Conservation (phyloP, 64 coral and sea anemone genomes). For the Porites australiensis region DNA sequence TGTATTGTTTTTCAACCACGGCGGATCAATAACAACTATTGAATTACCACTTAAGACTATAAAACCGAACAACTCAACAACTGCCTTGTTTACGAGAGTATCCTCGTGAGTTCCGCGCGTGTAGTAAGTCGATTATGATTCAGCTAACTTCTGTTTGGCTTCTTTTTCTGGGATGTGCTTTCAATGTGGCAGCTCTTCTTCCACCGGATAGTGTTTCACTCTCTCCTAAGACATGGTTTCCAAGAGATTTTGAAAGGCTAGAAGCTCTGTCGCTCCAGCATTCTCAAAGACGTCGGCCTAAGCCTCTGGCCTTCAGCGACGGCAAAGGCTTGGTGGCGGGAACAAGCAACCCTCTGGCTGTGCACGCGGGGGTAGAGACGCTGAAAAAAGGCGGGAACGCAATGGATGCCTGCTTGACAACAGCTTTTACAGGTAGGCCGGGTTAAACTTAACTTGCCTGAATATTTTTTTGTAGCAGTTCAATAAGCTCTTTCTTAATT, state of each 20-base stretch:
- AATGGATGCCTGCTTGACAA: constrained; percentile 91
- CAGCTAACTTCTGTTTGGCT: neutral
- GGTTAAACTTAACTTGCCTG: neutral
- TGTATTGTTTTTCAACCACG: neutral
- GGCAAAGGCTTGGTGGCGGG: constrained; percentile 87
- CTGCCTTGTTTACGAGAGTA: neutral
- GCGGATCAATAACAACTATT: constrained; percentile 29
- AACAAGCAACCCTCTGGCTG: constrained; percentile 54
- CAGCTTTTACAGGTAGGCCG: constrained; percentile 72
- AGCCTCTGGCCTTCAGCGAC: constrained; percentile 75
- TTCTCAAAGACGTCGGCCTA: constrained; percentile 40
- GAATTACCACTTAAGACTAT: constrained; percentile 34
- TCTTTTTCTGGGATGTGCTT: neutral
- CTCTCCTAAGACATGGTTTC: constrained; percentile 77
- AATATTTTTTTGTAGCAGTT: neutral
- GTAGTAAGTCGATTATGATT: neutral
- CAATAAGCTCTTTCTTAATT: too few species aligned
- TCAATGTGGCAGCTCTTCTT: neutral
- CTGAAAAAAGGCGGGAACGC: constrained; percentile 91
- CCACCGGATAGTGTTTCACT: constrained; percentile 54
- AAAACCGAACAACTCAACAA: constrained; percentile 11
- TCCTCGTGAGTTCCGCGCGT: neutral
- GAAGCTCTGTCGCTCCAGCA: constrained; percentile 55
- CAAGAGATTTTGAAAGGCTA: constrained; percentile 61
- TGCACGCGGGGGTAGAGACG: constrained; percentile 85